These are phyloP conservation scores for Limanda limanda DNA, from an alignment of 2,113 vertebrate species.

Conservation along the genomic window DNA sequence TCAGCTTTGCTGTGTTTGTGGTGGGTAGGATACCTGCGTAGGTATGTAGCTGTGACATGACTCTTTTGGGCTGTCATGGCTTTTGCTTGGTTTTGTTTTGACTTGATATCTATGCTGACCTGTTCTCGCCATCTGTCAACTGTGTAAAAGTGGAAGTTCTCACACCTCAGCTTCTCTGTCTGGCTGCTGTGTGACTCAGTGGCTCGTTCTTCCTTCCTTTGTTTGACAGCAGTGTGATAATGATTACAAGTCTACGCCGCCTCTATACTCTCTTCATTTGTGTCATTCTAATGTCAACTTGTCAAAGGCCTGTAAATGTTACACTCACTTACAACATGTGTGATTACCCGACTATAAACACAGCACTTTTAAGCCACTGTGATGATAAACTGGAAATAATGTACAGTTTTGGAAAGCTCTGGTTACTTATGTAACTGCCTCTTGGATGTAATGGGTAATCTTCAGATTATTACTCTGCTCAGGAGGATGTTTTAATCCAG, in stretches of 20 bases:
- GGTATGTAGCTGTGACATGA: not conserved
- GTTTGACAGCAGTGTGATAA: slow-evolving; percentile 39
- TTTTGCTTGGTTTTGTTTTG: slow-evolving; percentile 19
- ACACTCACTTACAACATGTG: not conserved
- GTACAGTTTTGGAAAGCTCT: slow-evolving; percentile 45
- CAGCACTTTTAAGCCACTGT: slow-evolving; percentile 15
- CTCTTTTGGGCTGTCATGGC: not conserved
- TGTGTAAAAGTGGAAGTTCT: slow-evolving; percentile 45
- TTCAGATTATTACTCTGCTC: slow-evolving; percentile 74
- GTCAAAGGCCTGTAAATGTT: not conserved
- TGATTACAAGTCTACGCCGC: not conserved
- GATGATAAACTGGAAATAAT: slow-evolving; percentile 40
- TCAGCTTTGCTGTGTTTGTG: slow-evolving; percentile 1
- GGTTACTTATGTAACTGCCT: slow-evolving; percentile 67
- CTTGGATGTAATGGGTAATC: slow-evolving; percentile 74
- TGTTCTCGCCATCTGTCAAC: slow-evolving; percentile 34
- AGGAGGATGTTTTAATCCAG: slow-evolving; percentile 74
- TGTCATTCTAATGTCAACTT: not conserved
- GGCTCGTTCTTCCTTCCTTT: slow-evolving; percentile 64
- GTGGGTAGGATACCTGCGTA: not conserved
- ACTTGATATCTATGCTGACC: slow-evolving; percentile 24
- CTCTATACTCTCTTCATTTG: not conserved
- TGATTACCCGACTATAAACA: slow-evolving; percentile 31
- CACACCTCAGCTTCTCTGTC: slow-evolving; percentile 58
- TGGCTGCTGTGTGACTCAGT: slow-evolving; percentile 56